Evolutionary conservation across 2,888 invertebrate genomes (phyloP), one percentile per base, ranked within the genome.

Genomic region (Asteroscopus sphinx): DNA sequence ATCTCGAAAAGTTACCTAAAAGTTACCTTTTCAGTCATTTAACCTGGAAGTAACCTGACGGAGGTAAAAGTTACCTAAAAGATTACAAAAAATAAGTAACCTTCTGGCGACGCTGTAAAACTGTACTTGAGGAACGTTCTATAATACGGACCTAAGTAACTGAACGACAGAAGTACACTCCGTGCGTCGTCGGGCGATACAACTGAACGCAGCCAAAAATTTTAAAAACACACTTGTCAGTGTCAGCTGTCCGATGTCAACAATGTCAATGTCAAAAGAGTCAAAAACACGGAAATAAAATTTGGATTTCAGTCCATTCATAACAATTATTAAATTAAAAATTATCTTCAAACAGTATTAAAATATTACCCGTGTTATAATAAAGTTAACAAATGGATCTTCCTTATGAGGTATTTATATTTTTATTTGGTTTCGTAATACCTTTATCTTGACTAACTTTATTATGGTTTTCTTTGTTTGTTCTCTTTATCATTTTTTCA

Each of bases 401-500:
- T 26, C 93, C 93, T 1, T 90, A 83, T 66, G 93, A 93, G 86
- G 93, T 92, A 83, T 17, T 73, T 68, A 51, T 33, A 40, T 16
- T 12, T 44, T 44, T 16, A 49, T 7, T 11, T 33, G 4, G 17
- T 16, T 8, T 44, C 71, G 62, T 33, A 45, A 42, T 45, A 21
- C 30, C 47, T 67, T 53, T 36, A 40, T 59, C 28, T 48, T 67
- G 53, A 49, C 40, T 32, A 39, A 55, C 51, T 42, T 55, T 65
- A 26, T 0, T 26, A 48, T 3, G 17, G 16, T 45, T 68, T 80
- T 81, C 85, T 87, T 89, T 90, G 89, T 89, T 87, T 81, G 80
- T 67, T 62, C 72, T 80, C 68, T 80, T 61, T 56, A 81, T 80
- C 63, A 77, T 78, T 83, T 85, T 88, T 91, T 90, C 92, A 92